These are phyloP conservation scores for Caprella mutica DNA, from an alignment of 2,888 invertebrate species.

Conservation along the genomic window DNA sequence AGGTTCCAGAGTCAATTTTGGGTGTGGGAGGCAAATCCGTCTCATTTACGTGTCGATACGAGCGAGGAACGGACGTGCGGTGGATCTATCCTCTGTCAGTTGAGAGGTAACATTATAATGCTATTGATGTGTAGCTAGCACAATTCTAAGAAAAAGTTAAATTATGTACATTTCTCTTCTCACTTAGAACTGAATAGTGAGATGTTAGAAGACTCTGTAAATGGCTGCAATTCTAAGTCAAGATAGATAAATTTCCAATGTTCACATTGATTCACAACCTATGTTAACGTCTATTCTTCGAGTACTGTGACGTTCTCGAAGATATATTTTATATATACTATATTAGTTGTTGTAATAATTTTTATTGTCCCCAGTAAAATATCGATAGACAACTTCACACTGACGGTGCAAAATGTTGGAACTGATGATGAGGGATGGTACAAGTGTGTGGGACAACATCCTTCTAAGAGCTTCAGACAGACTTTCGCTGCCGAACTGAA, in stretches of 20 bases:
- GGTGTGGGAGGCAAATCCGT: not conserved
- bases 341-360: no score
- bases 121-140: no score
- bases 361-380: not conserved
- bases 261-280: no score
- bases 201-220: no score
- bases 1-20: not conserved
- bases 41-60: not conserved
- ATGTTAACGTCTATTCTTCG: no score
- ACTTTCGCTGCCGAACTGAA: not conserved
- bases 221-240: no score
- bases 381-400: not conserved
- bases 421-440: not conserved
- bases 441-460: not conserved
- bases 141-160: no score
- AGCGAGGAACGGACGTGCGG: not conserved
- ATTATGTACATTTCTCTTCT: no score
- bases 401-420: not conserved
- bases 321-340: no score
- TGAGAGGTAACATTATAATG: not conserved
- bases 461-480: not conserved
- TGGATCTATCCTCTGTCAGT: not conserved
- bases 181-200: no score
- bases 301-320: no score
- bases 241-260: no score